A percentile compares a stretch with the other conserved stretches of the same genome.
Conservation (phyloP, 2,797 vertebrate genomes). For the Cynopterus sphinx region DNA sequence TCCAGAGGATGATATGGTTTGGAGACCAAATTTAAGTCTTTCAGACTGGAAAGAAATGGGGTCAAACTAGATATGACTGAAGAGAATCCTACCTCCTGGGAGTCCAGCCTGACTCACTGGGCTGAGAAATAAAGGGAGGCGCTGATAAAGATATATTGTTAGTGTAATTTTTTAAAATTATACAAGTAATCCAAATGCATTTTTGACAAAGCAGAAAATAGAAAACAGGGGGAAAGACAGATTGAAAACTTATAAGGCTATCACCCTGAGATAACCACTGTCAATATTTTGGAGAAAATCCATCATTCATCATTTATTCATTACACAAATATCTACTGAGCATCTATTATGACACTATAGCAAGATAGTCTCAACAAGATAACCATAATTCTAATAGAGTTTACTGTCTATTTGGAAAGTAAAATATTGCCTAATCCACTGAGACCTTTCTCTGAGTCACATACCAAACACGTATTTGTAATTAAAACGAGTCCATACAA, state of each 20-base stretch:
- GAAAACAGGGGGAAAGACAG: not conserved
- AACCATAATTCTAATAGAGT: not conserved
- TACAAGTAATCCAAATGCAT: not conserved
- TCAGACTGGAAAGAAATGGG: not conserved
- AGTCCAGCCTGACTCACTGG: not conserved
- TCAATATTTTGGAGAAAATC: not conserved
- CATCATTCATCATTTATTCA: not conserved
- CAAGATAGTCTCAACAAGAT: not conserved
- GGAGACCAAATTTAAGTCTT: not conserved
- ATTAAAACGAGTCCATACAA: conserved; percentile 10
- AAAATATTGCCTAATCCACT: not conserved
- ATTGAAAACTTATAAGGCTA: not conserved
- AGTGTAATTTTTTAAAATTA: not conserved
- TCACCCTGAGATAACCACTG: not conserved
- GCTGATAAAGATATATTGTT: not conserved
- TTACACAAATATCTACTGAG: not conserved
- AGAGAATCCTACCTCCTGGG: not conserved
- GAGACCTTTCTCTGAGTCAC: not conserved
- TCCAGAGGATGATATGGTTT: not conserved
- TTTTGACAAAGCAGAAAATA: conserved; percentile 32
- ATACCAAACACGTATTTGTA: not conserved
- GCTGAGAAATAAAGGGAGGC: not conserved
- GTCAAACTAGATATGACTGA: not conserved
- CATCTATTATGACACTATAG: not conserved
- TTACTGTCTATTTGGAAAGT: not conserved